These are phyloP conservation scores for Peromyscus aztecus DNA, from an alignment of 2,797 vertebrate genomes.

Conservation along the genomic window DNA sequence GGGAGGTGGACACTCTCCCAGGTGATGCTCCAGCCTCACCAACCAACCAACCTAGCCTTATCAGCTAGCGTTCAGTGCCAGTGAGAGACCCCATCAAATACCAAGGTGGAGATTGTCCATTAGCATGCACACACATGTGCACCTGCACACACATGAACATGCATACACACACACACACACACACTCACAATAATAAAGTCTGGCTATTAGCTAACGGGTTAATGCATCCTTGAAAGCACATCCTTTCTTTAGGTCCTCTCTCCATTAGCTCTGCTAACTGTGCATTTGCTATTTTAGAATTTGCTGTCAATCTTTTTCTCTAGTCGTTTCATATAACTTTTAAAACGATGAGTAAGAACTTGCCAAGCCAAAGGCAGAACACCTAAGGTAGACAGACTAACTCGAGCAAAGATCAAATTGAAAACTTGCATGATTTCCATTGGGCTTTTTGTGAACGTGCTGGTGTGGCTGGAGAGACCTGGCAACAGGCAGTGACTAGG, in stretches of 20 bases:
- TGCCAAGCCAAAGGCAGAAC: not conserved
- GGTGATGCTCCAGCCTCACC: not conserved
- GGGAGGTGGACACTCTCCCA: not conserved
- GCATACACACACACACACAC: not conserved
- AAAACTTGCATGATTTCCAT: not conserved
- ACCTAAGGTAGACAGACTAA: not conserved
- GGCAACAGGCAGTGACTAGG: not conserved
- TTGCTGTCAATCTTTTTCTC: not conserved
- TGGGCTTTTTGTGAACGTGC: accelerated
- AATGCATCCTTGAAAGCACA: not conserved
- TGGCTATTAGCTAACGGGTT: not conserved
- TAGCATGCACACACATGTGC: not conserved
- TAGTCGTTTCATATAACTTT: constrained; percentile 48
- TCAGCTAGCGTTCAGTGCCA: not conserved
- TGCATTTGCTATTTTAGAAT: constrained; percentile 32
- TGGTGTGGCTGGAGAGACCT: not conserved
- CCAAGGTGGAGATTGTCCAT: not conserved
- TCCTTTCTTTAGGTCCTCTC: not conserved
- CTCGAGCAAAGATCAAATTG: not conserved
- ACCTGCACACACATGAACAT: not conserved
- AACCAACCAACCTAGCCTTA: not conserved
- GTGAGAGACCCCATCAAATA: not conserved
- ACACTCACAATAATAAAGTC: not conserved
- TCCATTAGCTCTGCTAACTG: constrained; percentile 6
- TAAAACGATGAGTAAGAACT: constrained; percentile 33